These are phyloP conservation scores for Fregata magnificens DNA, from an alignment of 2,113 vertebrate species.

Conservation along the genomic window DNA sequence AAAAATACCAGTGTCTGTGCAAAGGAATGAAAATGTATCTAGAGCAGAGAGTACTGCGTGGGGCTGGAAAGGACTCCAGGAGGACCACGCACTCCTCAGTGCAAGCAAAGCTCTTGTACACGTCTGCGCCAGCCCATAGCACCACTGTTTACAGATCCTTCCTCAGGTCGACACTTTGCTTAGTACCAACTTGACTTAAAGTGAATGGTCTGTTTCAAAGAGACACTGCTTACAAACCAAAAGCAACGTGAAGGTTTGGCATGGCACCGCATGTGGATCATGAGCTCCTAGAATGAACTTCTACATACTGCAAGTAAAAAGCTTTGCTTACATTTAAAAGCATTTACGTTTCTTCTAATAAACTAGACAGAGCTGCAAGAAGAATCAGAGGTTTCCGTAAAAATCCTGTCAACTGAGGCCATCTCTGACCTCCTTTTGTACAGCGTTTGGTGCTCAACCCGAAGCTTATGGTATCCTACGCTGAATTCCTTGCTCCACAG, in stretches of 20 bases:
- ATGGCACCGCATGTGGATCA: fast-evolving
- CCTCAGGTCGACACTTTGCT: neutral
- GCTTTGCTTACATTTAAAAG: neutral
- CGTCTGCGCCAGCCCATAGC: neutral
- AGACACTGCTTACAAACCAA: neutral
- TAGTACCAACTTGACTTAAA: neutral
- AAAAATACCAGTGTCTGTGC: neutral
- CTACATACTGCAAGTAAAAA: neutral
- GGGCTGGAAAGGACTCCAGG: neutral
- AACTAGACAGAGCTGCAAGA: neutral
- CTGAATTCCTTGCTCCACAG: neutral
- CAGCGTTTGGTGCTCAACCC: neutral
- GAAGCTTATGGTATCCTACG: neutral
- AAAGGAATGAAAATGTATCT: neutral
- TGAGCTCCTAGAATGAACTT: neutral
- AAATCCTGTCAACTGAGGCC: neutral
- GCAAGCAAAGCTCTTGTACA: neutral
- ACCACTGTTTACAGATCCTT: neutral
- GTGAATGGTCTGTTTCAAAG: neutral
- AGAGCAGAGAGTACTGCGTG: neutral
- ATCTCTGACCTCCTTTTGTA: neutral
- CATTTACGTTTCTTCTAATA: neutral
- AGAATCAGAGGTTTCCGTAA: neutral
- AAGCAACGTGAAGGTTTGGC: neutral
- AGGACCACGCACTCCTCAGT: fast-evolving